These are phyloP conservation scores for Phylloscopus collybita DNA, from an alignment of 2,797 vertebrate species.

Conservation along the genomic window DNA sequence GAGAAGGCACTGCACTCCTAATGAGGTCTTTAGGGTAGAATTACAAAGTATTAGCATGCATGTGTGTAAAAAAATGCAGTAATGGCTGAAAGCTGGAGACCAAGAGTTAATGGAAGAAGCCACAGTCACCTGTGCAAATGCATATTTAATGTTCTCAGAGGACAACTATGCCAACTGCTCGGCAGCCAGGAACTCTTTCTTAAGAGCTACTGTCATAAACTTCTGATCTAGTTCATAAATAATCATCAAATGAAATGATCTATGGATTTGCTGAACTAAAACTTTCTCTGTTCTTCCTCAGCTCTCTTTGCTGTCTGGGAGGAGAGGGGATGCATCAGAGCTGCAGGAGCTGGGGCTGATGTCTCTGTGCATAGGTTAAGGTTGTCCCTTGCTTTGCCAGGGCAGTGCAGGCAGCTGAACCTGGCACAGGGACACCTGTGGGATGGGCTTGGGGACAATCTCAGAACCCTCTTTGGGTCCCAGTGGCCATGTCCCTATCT, in stretches of 20 bases:
- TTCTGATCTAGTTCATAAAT: constrained; percentile 52
- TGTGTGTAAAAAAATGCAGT: neutral
- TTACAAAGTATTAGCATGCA: neutral
- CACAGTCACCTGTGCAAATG: constrained; percentile 31
- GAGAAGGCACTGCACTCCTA: neutral
- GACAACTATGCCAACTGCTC: constrained; percentile 15
- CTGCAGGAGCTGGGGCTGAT: neutral
- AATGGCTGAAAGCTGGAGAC: neutral
- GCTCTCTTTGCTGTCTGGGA: neutral
- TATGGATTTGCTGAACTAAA: constrained; percentile 34
- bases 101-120: constrained; percentile 9
- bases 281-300: constrained; percentile 2
- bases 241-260: constrained; percentile 37
- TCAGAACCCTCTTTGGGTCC: neutral
- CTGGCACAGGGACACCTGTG: fast-evolving
- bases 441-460: neutral
- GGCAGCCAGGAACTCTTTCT: neutral
- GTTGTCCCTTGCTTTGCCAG: neutral
- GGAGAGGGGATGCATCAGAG: neutral
- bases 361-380: neutral
- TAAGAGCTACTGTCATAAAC: constrained; percentile 14
- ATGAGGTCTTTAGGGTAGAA: neutral
- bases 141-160: constrained; percentile 14
- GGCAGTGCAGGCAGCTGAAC: neutral
- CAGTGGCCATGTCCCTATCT: fast-evolving